A percentile compares a stretch with the other conserved stretches of the same genome.
Evolutionary conservation across 2,113 vertebrate species (phyloP).

Genomic region (Silurus meridionalis): DNA sequence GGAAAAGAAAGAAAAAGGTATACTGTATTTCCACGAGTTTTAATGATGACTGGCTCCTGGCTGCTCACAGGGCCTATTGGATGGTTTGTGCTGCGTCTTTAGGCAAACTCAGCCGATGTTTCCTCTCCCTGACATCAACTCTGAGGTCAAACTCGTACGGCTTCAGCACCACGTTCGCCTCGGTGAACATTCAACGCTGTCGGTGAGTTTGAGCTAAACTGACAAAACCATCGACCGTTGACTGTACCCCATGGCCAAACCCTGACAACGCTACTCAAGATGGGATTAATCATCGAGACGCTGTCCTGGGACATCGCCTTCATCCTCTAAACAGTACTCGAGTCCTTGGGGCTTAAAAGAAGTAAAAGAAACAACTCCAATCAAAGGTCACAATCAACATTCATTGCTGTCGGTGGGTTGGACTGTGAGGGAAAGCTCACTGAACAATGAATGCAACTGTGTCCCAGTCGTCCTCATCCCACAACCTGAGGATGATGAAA

Average conservation of each 20-base stretch:
- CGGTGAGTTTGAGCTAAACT: conserved; percentile 96
- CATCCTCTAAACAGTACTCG: neutral
- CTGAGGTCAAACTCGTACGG: conserved; percentile 62
- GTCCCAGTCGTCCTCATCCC: conserved; percentile 82
- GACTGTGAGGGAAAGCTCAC: conserved; percentile 94
- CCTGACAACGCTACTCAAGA: conserved; percentile 27
- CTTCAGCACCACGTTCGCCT: conserved; percentile 76
- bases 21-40: too few species aligned
- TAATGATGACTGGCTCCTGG: neutral
- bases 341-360: conserved; percentile 8
- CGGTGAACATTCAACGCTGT: conserved; percentile 98
- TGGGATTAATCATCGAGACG: neutral
- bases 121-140: conserved; percentile 37
- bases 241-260: conserved; percentile 94
- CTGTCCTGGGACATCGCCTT: conserved; percentile 5
- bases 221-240: conserved; percentile 99
- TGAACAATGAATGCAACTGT: conserved; percentile 99
- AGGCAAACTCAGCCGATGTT: conserved; percentile 11
- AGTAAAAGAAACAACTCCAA: conserved; percentile 42
- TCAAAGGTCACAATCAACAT: conserved; percentile 97
- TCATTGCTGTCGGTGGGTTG: conserved; percentile 99
- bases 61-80: neutral
- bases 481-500: conserved; percentile 19
- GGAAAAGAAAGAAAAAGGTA: neutral
- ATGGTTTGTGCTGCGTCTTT: conserved; percentile 8